Evolutionary conservation across 2,113 vertebrate species (phyloP).

Genomic region (Panthera tigris): DNA sequence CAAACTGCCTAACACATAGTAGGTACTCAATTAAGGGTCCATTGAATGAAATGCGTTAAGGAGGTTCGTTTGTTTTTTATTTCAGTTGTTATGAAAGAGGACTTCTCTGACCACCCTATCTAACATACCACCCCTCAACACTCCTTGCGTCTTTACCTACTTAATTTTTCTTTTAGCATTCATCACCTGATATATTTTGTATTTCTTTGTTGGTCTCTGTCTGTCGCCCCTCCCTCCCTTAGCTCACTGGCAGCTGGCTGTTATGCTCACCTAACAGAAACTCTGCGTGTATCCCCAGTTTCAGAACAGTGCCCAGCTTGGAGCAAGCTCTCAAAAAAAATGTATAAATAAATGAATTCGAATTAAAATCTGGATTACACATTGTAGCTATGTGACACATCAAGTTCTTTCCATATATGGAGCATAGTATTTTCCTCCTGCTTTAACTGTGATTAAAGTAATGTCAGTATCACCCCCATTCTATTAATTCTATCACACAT

Average conservation of each 20-base stretch:
- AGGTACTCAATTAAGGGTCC: background rate
- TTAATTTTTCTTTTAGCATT: background rate
- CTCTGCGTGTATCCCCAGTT: fast-evolving
- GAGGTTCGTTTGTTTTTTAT: background rate
- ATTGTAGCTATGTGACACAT: background rate
- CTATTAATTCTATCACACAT: background rate
- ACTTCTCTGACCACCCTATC: background rate
- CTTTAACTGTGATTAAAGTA: background rate
- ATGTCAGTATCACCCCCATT: background rate
- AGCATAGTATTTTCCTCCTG: background rate
- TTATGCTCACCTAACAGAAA: background rate
- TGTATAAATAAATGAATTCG: background rate
- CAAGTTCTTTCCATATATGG: background rate
- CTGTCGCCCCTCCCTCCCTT: background rate
- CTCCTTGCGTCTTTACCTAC: background rate
- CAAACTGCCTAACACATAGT: background rate
- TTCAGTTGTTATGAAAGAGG: background rate
- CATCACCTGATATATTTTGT: background rate
- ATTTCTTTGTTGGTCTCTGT: background rate
- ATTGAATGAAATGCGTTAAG: background rate
- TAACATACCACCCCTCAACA: background rate
- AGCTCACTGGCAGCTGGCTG: background rate
- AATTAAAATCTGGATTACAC: background rate
- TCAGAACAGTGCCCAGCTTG: background rate
- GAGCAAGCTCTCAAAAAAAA: background rate